Base-by-base conservation (phyloP, 2,113 vertebrate species). In the Chaetorhynchus papuensis region DNA sequence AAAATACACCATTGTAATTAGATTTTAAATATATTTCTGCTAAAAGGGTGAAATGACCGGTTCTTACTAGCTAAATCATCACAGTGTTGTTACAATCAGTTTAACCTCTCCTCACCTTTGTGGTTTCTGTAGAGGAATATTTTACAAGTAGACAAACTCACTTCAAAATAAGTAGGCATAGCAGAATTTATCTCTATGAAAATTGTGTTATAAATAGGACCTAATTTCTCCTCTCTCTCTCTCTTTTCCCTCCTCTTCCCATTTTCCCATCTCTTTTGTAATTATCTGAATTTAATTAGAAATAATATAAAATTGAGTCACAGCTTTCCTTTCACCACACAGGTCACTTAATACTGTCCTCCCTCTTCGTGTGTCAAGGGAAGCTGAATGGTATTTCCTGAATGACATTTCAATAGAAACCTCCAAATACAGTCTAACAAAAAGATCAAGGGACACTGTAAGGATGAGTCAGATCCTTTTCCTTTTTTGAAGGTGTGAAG, bases 371-470 rank as follows among this genome's bases (percentile, higher is more conserved):
- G 50, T 64, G 71, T 63, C 30, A 7, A 74, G 87, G 57, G 71
- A 71, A 80, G 75, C 35, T 78, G 75, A 95, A 89, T 71, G 81
- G 61, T 77, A 77, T 91, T 94, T 97, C 79, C 92, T 94, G 96
- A 97, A 93, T 97, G 97, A 93, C 94, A 94, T 96, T 96, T 97
- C 95, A 97, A 96, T 96, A 93, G 94, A 95, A 95, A 93, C 64
- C 96, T 97, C 95, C 94, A 97, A 97, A 96, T 90, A 91, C 75
- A 84, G 65, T 83, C 63, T 94, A 96, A 97, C 96, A 97, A 97
- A 98, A 97, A 97, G 96, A 97, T 97, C 94, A 96, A 97, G 93
- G 91, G 93, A 54, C 49, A 88, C 92, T 87, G 94, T 90, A 96
- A 94, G 88, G 93, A 90, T 4, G 33, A 96, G 89, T 74, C 57